Conservation (phyloP, 2,797 vertebrate species). For the Hirundo rustica region DNA sequence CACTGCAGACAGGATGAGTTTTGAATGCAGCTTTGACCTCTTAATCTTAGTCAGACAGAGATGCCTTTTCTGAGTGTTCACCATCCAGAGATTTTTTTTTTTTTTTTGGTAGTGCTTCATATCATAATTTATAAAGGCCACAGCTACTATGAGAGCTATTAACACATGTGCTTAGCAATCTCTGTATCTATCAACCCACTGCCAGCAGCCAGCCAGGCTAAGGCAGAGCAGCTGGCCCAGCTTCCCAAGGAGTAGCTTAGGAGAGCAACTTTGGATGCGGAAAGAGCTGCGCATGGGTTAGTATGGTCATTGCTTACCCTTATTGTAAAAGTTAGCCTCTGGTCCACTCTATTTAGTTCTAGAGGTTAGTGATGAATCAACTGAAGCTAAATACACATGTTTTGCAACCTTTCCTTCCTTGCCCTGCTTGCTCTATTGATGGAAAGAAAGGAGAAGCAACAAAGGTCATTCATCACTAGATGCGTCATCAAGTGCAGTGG, state of each 20-base stretch:
- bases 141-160: neutral
- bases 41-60: neutral
- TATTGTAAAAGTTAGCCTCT: neutral
- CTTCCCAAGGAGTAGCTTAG: neutral
- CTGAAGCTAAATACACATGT: neutral
- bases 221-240: neutral
- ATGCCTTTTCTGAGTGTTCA: neutral
- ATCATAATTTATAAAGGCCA: neutral
- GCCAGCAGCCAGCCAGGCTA: neutral
- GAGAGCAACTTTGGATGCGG: neutral
- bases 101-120: neutral
- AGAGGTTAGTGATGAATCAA: neutral
- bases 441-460: neutral
- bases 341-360: neutral
- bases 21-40: neutral
- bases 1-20: neutral
- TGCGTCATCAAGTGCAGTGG: neutral
- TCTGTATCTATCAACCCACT: neutral
- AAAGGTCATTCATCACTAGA: neutral
- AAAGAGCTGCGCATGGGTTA: neutral
- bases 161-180: neutral
- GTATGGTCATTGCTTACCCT: neutral
- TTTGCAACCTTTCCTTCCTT: constrained; percentile 10
- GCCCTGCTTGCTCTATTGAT: neutral
- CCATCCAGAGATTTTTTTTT: neutral